Conservation (phyloP, 37 sponge, comb jelly and placozoan genomes). For the Theonella swinhoei region DNA sequence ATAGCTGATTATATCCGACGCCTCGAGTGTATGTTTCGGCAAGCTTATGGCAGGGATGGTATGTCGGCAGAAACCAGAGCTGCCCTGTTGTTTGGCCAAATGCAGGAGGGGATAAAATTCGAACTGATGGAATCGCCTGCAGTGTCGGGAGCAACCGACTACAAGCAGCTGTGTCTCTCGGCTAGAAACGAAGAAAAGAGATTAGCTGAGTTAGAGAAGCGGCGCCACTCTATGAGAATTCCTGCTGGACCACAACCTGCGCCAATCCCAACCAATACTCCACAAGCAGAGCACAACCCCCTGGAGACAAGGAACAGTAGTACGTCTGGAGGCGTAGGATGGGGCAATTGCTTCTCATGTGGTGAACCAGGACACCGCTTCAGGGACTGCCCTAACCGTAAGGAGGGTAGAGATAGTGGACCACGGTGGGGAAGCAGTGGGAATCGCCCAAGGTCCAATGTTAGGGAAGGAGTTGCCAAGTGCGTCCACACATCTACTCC, state of each 20-base stretch:
- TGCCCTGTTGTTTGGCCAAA: slow-evolving; percentile 29
- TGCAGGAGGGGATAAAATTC: slow-evolving; percentile 36
- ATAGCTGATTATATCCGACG: slow-evolving; percentile 37
- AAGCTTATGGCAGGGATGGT: slow-evolving; percentile 38
- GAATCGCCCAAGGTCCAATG: too few species aligned
- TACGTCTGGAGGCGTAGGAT: neutral
- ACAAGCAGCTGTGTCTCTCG: slow-evolving; percentile 16
- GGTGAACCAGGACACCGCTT: neutral
- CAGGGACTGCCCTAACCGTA: too few species aligned
- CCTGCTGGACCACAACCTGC: neutral
- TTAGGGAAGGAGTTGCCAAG: too few species aligned
- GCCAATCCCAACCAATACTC: too few species aligned
- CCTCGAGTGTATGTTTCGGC: slow-evolving; percentile 31
- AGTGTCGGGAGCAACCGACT: slow-evolving; percentile 46
- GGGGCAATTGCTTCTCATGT: slow-evolving; percentile 1
- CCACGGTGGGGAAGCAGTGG: too few species aligned
- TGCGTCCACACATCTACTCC: neutral
- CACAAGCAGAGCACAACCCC: too few species aligned
- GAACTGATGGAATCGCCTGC: slow-evolving; percentile 36
- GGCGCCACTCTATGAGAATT: neutral
- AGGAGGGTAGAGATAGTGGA: too few species aligned
- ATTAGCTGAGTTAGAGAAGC: slow-evolving; percentile 13
- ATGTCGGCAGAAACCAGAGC: slow-evolving; percentile 38
- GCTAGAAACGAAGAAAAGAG: slow-evolving; percentile 49
- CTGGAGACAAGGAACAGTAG: too few species aligned